These are phyloP conservation scores for Hystrix brachyura DNA, from an alignment of 2,113 vertebrate species.

Conservation along the genomic window DNA sequence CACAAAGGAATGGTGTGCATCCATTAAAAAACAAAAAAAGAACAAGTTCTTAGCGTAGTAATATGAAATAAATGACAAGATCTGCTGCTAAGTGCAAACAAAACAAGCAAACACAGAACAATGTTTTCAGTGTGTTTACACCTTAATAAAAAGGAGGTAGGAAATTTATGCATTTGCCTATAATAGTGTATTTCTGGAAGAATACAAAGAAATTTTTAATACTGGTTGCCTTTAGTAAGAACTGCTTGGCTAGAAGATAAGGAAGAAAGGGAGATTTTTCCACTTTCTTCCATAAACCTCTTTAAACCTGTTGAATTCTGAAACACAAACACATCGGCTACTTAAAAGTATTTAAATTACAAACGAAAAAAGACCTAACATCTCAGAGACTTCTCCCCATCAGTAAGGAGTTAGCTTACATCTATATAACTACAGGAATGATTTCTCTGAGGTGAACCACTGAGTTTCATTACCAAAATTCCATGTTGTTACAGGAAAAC, in stretches of 20 bases:
- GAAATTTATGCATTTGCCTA: slow-evolving; percentile 18
- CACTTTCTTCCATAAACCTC: slow-evolving; percentile 13
- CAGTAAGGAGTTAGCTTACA: neutral
- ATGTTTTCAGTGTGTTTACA: slow-evolving; percentile 40
- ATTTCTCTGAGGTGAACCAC: slow-evolving; percentile 8
- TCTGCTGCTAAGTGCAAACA: slow-evolving; percentile 10
- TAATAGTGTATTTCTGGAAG: slow-evolving; percentile 12
- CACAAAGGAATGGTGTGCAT: neutral
- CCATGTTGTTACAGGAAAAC: neutral
- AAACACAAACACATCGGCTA: neutral
- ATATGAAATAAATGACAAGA: slow-evolving; percentile 51
- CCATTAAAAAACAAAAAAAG: neutral
- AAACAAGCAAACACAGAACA: slow-evolving; percentile 39
- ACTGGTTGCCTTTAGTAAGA: neutral
- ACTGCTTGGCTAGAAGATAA: neutral
- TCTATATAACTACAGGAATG: neutral
- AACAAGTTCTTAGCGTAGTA: neutral
- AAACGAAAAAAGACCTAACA: neutral
- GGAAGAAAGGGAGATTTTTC: neutral
- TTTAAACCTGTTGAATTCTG: slow-evolving; percentile 38
- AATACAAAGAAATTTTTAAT: slow-evolving; percentile 32
- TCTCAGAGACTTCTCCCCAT: neutral
- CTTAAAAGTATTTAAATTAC: neutral
- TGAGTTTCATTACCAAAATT: slow-evolving; percentile 46
- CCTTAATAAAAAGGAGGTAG: neutral